Evolutionary conservation across 1,140 invertebrate species (phyloP).

Genomic region (Mamestra configurata): DNA sequence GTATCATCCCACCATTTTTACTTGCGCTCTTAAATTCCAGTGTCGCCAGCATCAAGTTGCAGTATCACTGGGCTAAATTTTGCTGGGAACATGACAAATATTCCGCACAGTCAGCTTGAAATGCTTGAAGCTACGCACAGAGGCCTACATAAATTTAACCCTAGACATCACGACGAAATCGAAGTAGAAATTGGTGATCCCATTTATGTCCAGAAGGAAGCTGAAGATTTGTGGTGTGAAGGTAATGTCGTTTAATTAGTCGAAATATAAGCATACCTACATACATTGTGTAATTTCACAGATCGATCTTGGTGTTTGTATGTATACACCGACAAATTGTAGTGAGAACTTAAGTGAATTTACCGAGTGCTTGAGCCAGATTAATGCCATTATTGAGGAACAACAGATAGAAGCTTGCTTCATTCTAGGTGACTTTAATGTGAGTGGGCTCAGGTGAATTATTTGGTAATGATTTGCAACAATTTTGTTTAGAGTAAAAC

Average conservation of each 20-base stretch:
- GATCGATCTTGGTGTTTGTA: too few relatives aligned
- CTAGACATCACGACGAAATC: constrained; percentile 97
- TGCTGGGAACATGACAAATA: constrained; percentile 88
- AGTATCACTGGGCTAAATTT: constrained; percentile 87
- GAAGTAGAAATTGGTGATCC: constrained; percentile 99
- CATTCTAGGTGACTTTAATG: too few relatives aligned
- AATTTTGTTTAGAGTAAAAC: too few relatives aligned
- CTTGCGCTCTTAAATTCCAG: constrained; percentile 59
- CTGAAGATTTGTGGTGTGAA: constrained; percentile 99
- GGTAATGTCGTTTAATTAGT: constrained; percentile 87
- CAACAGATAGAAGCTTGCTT: too few relatives aligned
- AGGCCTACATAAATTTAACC: constrained; percentile 98
- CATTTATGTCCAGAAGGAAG: constrained; percentile 98
- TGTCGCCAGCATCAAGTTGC: constrained; percentile 87
- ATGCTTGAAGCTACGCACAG: constrained; percentile 98
- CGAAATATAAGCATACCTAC: too few relatives aligned
- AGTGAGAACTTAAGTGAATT: too few relatives aligned
- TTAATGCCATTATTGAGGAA: too few relatives aligned
- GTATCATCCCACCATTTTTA: neutral
- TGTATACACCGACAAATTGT: too few relatives aligned
- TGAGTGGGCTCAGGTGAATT: too few relatives aligned
- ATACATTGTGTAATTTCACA: too few relatives aligned
- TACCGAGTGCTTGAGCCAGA: too few relatives aligned
- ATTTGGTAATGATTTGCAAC: too few relatives aligned
- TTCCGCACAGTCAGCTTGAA: constrained; percentile 94